Evolutionary conservation across 2,113 vertebrate genomes (phyloP), one percentile per base, ranked within the genome.

Genomic region (Piprites chloris): DNA sequence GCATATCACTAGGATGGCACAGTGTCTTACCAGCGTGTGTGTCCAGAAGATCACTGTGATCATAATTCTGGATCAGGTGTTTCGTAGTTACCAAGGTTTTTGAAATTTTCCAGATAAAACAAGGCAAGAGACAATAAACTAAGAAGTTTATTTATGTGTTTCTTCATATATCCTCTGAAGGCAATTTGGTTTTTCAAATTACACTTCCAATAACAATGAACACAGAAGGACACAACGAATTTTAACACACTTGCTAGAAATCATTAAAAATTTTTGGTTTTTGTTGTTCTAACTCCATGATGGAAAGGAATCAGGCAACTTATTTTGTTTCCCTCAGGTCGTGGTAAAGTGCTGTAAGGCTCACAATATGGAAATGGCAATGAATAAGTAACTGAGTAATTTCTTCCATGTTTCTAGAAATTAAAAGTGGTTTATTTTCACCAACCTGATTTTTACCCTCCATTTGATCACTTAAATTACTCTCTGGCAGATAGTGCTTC

Each of bases 141-240:
- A 80, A 94, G 73, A 92, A 59, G 33, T 50, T 50, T 50, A 50
- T 26, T 50, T 26, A 49, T 62, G 42, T 33, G 71, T 33, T 69
- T 85, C 71, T 89, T 95, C 76, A 80, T 80, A 53, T 65, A 93
- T 67, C 32, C 35, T 81, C 35, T 44, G 87, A 94, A 96, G 73
- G 75, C 58, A 93, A 85, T 97, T 95, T 92, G 49, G 71, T 92
- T 95, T 96, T 97, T 93, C 75, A 97, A 96, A 93, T 94, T 55
- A 42, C 72, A 47, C 96, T 96, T 96, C 58, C 42, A 24, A 59
- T 33, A 91, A 61, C 81, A 87, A 17, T 63, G 82, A 87, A 93
- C 68, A 85, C 71, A 87, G 93, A 97, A 95, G 87, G 74, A 89
- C n/a, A 85, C 6, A 26, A 88, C 83, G 47, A 95, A 92, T 96